A percentile compares a stretch with the other conserved stretches of the same genome.
phyloP scores from a whole-genome alignment of 2,113 vertebrate genomes.

The Cheilinus undulatus region DNA sequence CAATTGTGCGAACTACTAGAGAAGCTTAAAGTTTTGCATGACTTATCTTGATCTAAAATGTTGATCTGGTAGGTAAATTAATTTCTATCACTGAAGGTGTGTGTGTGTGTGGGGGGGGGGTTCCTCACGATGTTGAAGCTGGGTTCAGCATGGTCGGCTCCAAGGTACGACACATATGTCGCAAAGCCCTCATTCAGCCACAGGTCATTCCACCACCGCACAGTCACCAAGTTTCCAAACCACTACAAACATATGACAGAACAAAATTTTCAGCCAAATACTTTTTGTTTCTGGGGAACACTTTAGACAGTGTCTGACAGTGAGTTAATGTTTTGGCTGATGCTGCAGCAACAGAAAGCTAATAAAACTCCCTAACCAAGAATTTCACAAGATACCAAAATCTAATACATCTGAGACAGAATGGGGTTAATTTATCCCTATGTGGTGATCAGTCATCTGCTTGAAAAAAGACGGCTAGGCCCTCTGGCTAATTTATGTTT shows the following conservation, averaged over 20 bases:
- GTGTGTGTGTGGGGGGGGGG: too few species aligned
- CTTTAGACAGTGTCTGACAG: neutral
- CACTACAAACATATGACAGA: conserved; percentile 81
- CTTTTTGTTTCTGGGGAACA: conserved; percentile 12
- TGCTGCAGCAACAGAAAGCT: neutral
- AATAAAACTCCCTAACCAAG: conserved; percentile 20
- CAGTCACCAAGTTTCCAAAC: conserved; percentile 96
- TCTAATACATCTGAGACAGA: neutral
- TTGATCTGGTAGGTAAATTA: too few species aligned
- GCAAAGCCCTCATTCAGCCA: conserved; percentile 98
- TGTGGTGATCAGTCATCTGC: neutral
- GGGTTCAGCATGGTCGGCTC: conserved; percentile 82
- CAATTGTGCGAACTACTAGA: too few species aligned
- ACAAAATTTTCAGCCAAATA: neutral
- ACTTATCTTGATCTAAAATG: too few species aligned
- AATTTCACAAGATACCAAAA: neutral
- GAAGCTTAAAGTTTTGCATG: too few species aligned
- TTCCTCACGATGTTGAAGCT: conserved; percentile 88
- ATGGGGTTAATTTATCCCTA: neutral
- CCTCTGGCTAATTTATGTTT: neutral
- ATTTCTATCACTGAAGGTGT: too few species aligned
- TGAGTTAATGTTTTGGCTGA: neutral
- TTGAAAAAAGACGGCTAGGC: conserved; percentile 1
- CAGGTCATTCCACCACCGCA: conserved; percentile 95
- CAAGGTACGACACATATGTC: conserved; percentile 93